Percentiles rank a stretch among this genome's conserved stretches.
Evolutionary conservation across 92 coral and sea anemone species (phyloP).

Genomic region (Paramuricea clavata): DNA sequence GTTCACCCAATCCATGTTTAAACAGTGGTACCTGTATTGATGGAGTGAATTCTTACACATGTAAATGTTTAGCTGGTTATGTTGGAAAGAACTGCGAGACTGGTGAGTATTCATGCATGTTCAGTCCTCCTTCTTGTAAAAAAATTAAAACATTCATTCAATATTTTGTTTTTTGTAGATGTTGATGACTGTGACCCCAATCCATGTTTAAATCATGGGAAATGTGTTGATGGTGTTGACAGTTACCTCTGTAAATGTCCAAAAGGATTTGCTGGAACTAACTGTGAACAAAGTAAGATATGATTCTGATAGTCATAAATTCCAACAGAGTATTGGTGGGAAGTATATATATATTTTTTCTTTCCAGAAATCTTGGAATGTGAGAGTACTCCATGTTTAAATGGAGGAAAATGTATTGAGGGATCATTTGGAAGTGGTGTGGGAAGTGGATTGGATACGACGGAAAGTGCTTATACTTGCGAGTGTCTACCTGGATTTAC

Average conservation of each 20-base stretch:
- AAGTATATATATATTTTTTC: background rate
- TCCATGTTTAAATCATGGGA: constrained; percentile 25
- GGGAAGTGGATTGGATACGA: constrained; percentile 27
- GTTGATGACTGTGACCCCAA: constrained; percentile 14
- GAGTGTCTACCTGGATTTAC: constrained; percentile 8
- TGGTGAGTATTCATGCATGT: background rate
- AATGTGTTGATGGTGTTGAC: constrained; percentile 35
- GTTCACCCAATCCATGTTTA: constrained; percentile 23
- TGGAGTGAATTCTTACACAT: constrained; percentile 39
- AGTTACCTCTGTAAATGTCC: constrained; percentile 19
- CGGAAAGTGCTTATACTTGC: constrained; percentile 36
- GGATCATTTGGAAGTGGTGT: constrained; percentile 33
- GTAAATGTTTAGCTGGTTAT: constrained; percentile 32
- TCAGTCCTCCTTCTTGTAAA: no score
- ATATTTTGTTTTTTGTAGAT: background rate
- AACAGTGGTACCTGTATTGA: constrained; percentile 30
- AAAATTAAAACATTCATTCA: background rate
- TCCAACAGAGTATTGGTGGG: background rate
- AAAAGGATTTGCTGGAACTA: constrained; percentile 10
- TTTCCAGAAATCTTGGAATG: constrained; percentile 22
- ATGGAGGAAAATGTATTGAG: background rate
- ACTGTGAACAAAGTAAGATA: constrained; percentile 19
- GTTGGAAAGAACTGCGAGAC: constrained; percentile 18
- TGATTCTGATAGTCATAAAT: background rate
- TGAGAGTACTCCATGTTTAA: constrained; percentile 14